A percentile compares a stretch with the other conserved stretches of the same genome.
These are phyloP conservation scores for Rhinolophus ferrumequinum DNA, from an alignment of 2,113 vertebrate species.

Conservation along the genomic window DNA sequence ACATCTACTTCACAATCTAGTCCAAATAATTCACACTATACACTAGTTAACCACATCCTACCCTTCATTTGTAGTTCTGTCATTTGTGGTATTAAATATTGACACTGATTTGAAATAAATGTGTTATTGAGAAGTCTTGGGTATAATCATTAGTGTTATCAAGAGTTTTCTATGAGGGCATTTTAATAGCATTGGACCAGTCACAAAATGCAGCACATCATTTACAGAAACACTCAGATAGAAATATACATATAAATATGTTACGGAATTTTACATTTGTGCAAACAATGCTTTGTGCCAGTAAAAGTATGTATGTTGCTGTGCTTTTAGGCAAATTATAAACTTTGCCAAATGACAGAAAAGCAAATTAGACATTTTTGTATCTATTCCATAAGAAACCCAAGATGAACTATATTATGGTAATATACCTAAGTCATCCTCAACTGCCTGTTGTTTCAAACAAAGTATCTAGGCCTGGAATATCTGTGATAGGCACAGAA, in stretches of 20 bases:
- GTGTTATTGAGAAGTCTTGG: not conserved
- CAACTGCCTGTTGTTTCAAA: not conserved
- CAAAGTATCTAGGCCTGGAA: not conserved
- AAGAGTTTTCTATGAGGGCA: not conserved
- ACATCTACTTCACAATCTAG: not conserved
- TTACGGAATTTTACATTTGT: not conserved
- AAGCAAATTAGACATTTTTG: slow-evolving; percentile 14
- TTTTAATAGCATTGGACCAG: not conserved
- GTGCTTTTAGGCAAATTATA: not conserved
- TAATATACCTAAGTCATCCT: not conserved
- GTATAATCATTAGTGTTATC: not conserved
- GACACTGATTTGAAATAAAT: not conserved
- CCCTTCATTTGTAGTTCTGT: not conserved
- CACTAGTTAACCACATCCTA: not conserved
- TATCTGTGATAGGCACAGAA: not conserved
- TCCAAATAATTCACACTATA: not conserved
- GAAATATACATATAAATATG: not conserved
- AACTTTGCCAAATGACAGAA: slow-evolving; percentile 13
- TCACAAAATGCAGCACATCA: not conserved
- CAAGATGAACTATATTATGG: not conserved
- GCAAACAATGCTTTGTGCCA: not conserved
- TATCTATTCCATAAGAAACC: not conserved
- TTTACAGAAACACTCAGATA: slow-evolving; percentile 30
- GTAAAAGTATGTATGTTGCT: not conserved
- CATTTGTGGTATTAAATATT: not conserved